phyloP scores from a whole-genome alignment of 2,797 vertebrate species.

The Tarsius wallacei region DNA sequence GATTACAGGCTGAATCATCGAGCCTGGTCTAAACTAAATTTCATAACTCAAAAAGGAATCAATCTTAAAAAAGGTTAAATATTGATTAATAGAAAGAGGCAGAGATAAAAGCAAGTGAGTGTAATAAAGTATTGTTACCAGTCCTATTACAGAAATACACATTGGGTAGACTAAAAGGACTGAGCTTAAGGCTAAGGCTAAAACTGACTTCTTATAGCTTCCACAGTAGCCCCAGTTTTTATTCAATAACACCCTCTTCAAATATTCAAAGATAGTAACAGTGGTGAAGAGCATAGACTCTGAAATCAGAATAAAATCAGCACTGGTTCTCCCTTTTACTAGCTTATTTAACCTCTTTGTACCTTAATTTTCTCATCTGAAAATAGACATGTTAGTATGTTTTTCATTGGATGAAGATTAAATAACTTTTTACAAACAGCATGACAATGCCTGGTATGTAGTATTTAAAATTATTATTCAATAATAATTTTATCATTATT shows the following conservation, averaged over 20 bases:
- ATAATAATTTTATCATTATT: not conserved
- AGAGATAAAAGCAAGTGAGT: not conserved
- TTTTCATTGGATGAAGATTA: conserved; percentile 34
- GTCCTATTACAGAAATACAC: not conserved
- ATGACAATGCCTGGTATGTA: conserved; percentile 35
- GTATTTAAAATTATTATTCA: not conserved
- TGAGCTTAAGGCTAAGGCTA: not conserved
- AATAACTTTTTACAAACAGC: not conserved
- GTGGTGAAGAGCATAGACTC: not conserved
- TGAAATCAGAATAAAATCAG: conserved; percentile 46
- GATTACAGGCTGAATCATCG: too few relatives aligned
- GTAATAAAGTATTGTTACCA: not conserved
- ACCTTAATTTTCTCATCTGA: conserved; percentile 2
- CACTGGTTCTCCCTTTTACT: not conserved
- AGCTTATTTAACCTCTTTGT: conserved; percentile 26
- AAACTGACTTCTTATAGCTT: not conserved
- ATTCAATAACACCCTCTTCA: not conserved
- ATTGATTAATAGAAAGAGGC: not conserved
- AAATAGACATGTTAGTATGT: not conserved
- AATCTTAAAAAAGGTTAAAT: conserved; percentile 41
- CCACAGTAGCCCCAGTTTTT: not conserved
- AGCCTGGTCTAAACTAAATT: not conserved
- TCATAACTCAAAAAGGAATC: conserved; percentile 48
- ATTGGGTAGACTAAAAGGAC: not conserved
- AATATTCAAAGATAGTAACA: not conserved